A percentile compares a stretch with the other conserved stretches of the same genome.
Conservation (phyloP, 1,140 invertebrate species). For the Lepidostoma basale region DNA sequence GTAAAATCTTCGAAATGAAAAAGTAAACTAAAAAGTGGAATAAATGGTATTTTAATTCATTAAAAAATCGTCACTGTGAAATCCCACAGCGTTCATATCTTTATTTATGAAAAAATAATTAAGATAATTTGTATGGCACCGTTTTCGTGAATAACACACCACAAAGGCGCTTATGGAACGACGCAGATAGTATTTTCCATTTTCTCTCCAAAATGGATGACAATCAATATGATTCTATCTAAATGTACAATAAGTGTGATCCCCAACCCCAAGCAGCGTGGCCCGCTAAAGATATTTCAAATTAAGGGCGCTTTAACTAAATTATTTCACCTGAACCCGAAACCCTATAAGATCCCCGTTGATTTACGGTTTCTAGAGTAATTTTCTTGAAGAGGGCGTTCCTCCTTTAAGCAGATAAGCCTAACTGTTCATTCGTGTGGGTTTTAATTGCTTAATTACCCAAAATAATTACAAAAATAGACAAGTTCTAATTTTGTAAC, state of each 20-base stretch:
- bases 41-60: too few relatives aligned
- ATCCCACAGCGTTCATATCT: too few relatives aligned
- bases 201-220: too few relatives aligned
- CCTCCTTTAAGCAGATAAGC: constrained; percentile 10
- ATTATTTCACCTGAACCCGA: constrained; percentile 13
- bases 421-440: constrained; percentile 13
- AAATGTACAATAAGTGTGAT: constrained; percentile 1
- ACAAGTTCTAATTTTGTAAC: too few relatives aligned
- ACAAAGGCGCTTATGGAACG: too few relatives aligned
- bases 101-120: too few relatives aligned
- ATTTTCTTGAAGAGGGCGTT: constrained; percentile 6
- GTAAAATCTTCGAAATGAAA: too few relatives aligned
- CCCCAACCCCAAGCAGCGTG: not conserved
- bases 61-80: too few relatives aligned
- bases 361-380: constrained; percentile 10
- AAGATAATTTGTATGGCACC: too few relatives aligned
- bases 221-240: not conserved
- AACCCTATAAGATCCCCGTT: constrained; percentile 10
- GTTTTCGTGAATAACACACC: too few relatives aligned
- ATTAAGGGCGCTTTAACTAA: constrained; percentile 3
- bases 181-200: too few relatives aligned
- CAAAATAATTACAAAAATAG: not conserved
- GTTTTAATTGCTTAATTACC: not conserved
- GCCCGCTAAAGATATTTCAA: constrained; percentile 1
- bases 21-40: too few relatives aligned